Evolutionary conservation across 2,113 vertebrate genomes (phyloP).

Genomic region (Hippocampus zosterae): DNA sequence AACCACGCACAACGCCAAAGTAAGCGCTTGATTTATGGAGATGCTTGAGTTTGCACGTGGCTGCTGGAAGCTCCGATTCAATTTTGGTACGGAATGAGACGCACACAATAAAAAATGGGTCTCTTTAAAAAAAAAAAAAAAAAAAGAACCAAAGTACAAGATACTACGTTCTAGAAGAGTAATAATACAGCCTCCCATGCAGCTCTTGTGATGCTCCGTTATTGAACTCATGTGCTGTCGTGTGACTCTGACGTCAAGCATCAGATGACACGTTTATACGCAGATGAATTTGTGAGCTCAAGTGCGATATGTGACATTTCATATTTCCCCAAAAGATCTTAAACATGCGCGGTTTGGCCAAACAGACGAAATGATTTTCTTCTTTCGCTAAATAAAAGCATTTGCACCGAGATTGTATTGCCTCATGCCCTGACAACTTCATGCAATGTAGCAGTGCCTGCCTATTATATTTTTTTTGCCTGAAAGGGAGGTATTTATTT

Average conservation of each 20-base stretch:
- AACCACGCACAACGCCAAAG: constrained; percentile 1
- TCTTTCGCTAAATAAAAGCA: background rate
- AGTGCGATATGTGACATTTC: background rate
- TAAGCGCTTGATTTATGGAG: constrained; percentile 12
- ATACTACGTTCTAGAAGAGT: background rate
- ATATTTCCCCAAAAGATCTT: background rate
- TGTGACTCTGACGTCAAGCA: background rate
- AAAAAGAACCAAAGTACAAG: background rate
- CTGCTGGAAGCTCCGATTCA: background rate
- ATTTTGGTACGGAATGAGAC: constrained; percentile 9
- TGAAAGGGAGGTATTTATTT: background rate
- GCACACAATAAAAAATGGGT: background rate
- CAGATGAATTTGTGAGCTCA: background rate
- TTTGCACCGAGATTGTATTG: constrained; percentile 8
- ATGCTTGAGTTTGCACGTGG: background rate
- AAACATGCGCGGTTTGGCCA: background rate
- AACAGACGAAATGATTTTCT: background rate
- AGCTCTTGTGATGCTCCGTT: background rate
- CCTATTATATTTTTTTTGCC: too few species aligned
- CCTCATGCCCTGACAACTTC: too few species aligned
- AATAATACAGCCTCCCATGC: background rate
- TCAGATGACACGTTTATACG: background rate
- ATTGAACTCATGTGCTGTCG: background rate
- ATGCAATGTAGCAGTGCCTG: too few species aligned
- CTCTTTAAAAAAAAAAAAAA: too few species aligned